A percentile compares a stretch with the other conserved stretches of the same genome.
phyloP scores from a whole-genome alignment of 2,888 invertebrate genomes.

The Tromatobia lineatoria region DNA sequence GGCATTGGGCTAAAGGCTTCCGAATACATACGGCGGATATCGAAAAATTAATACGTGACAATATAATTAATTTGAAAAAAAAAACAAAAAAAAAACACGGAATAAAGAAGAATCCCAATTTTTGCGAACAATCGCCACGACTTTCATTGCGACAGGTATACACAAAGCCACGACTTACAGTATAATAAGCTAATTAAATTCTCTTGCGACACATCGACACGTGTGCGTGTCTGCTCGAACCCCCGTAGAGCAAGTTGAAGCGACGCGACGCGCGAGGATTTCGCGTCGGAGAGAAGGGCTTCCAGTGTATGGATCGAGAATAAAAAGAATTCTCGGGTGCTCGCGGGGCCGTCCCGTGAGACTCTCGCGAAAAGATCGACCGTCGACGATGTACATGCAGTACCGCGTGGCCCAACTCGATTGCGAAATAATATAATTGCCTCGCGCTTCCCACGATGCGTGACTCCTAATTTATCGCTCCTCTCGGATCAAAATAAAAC shows the following conservation, averaged over 20 bases:
- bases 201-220: conserved; percentile 78
- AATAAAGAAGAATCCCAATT: conserved; percentile 59
- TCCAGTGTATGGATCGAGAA: conserved; percentile 16
- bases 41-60: conserved; percentile 3
- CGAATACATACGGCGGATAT: background rate
- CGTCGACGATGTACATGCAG: conserved; percentile 21
- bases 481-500: conserved; percentile 59
- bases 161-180: conserved; percentile 55
- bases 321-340: conserved; percentile 38
- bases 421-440: conserved; percentile 70
- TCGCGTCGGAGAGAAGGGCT: conserved; percentile 32
- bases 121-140: conserved; percentile 77
- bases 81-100: conserved; percentile 31
- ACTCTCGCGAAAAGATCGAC: conserved; percentile 59
- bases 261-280: conserved; percentile 40
- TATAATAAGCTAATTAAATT: conserved; percentile 83
- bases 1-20: conserved; percentile 9
- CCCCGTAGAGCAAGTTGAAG: conserved; percentile 53
- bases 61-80: background rate
- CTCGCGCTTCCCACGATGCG: conserved; percentile 68
- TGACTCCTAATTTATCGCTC: conserved; percentile 67
- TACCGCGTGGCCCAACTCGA: conserved; percentile 31
- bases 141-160: conserved; percentile 68
- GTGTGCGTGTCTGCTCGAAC: conserved; percentile 60
- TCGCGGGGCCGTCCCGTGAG: conserved; percentile 40